Percentiles rank a stretch among this genome's conserved stretches.
Conservation (phyloP, 2,113 vertebrate genomes). For the Amazona vittata region DNA sequence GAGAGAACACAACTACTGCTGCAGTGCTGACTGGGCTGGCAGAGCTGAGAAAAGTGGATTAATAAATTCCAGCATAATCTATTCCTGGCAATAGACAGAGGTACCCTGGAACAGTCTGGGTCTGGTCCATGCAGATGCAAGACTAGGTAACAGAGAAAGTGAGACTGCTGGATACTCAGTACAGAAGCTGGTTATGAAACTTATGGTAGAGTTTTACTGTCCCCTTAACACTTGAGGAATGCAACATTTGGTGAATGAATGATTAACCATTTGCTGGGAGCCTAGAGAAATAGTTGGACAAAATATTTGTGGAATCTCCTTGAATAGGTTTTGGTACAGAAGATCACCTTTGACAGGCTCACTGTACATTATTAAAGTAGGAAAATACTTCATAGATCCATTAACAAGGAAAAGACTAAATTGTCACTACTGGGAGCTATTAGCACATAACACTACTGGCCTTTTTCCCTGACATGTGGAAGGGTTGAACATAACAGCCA, state of each 20-base stretch:
- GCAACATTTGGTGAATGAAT: background rate
- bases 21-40: background rate
- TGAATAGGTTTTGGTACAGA: background rate
- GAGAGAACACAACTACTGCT: background rate
- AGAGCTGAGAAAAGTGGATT: background rate
- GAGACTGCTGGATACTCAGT: background rate
- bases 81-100: background rate
- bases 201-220: background rate
- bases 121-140: background rate
- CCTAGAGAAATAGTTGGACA: background rate
- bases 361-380: background rate
- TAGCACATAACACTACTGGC: background rate
- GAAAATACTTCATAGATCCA: background rate
- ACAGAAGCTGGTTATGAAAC: background rate
- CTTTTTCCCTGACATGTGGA: background rate
- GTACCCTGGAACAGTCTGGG: background rate
- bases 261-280: background rate
- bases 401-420: background rate
- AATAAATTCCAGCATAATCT: slow-evolving; percentile 12
- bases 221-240: background rate
- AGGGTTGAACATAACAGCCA: background rate
- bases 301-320: background rate
- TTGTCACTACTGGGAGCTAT: background rate
- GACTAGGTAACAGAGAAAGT: background rate
- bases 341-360: background rate